phyloP scores from a whole-genome alignment of 2,888 invertebrate genomes.

The Eilema depressum region DNA sequence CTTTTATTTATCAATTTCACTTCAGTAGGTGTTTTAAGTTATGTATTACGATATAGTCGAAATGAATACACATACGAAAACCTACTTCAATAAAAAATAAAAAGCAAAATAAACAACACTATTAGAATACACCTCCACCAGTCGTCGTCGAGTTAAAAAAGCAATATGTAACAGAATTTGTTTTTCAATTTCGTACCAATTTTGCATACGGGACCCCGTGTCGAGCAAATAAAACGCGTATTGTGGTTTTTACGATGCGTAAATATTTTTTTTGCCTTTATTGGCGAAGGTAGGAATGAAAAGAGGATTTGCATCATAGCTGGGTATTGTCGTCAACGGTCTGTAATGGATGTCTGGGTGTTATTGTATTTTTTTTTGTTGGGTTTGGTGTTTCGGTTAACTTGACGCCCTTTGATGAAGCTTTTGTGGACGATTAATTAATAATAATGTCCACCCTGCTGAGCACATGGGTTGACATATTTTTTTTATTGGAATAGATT shows the following conservation, averaged over 20 bases:
- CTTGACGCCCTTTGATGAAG: constrained; percentile 39
- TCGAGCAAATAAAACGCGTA: constrained; percentile 78
- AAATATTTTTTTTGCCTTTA: constrained; percentile 67
- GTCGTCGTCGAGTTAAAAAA: constrained; percentile 65
- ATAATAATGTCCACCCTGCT: neutral
- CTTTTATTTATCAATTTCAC: too few species aligned
- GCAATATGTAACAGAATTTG: constrained; percentile 87
- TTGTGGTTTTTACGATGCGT: constrained; percentile 84
- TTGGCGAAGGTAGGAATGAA: constrained; percentile 72
- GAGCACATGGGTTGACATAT: too few species aligned
- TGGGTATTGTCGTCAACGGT: constrained; percentile 50
- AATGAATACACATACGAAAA: neutral
- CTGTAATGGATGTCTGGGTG: constrained; percentile 63
- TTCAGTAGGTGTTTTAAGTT: too few species aligned
- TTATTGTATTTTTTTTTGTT: constrained; percentile 44
- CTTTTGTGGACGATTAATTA: constrained; percentile 32
- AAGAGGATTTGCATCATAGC: constrained; percentile 68
- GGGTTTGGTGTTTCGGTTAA: constrained; percentile 49
- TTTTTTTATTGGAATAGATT: neutral
- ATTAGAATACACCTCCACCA: constrained; percentile 61
- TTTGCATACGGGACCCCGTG: constrained; percentile 81
- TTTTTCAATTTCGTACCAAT: constrained; percentile 87
- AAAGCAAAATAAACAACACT: constrained; percentile 18
- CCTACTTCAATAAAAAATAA: neutral
- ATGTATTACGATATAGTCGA: too few species aligned